phyloP scores from a whole-genome alignment of 2,888 invertebrate genomes.

The Artemia sinica region DNA sequence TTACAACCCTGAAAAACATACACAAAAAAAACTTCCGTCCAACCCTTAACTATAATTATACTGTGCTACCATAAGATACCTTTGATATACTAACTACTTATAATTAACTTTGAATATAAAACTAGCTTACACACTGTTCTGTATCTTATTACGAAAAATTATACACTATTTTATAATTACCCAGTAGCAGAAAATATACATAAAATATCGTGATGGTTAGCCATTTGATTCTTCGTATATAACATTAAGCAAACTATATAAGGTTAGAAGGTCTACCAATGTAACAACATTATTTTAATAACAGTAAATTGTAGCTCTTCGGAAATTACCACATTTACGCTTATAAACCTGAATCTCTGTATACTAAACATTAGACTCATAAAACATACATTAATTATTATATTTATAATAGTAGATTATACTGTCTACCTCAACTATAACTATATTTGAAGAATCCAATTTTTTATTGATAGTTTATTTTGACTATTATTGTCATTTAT shows the following conservation, averaged over 20 bases:
- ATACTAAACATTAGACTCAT: no score
- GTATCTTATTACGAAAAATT: constrained; percentile 12
- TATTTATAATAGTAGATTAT: no score
- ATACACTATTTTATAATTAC: constrained; percentile 4
- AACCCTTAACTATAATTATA: constrained; percentile 7
- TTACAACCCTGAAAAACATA: constrained; percentile 1
- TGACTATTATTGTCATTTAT: no score
- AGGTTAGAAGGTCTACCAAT: constrained; percentile 8
- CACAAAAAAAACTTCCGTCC: constrained; percentile 6
- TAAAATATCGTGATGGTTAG: constrained; percentile 4
- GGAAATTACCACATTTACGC: no score
- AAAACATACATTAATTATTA: no score
- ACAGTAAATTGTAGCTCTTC: neutral
- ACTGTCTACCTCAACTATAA: no score
- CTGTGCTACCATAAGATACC: constrained; percentile 5
- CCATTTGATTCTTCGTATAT: constrained; percentile 11
- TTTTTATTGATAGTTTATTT: no score
- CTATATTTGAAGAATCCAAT: no score
- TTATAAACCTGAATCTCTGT: no score
- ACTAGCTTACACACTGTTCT: constrained; percentile 5
- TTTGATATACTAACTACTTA: constrained; percentile 13
- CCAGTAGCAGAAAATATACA: constrained; percentile 1
- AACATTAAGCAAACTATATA: neutral
- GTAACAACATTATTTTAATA: constrained; percentile 12
- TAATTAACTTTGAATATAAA: constrained; percentile 11